Conservation (phyloP, 2,113 vertebrate genomes). For the Rattus rattus region DNA sequence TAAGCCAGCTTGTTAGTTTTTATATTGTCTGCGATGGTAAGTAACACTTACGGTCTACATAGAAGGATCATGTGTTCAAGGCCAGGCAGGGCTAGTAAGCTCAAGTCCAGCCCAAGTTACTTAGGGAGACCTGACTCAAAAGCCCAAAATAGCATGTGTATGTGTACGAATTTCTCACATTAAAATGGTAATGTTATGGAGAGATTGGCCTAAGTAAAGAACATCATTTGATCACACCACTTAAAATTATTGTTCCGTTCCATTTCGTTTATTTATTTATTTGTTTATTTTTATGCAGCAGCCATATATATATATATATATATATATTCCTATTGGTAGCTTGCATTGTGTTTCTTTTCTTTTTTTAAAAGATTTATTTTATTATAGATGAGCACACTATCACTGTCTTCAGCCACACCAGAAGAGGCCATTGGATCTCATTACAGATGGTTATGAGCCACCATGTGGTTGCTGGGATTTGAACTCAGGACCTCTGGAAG, state of each 20-base stretch:
- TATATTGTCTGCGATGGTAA: not conserved
- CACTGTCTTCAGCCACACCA: too few relatives aligned
- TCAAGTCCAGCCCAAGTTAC: not conserved
- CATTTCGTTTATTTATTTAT: not conserved
- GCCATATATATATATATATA: not conserved
- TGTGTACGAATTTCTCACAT: not conserved
- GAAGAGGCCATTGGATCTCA: too few relatives aligned
- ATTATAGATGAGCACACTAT: too few relatives aligned
- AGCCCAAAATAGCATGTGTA: not conserved
- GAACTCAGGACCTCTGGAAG: too few relatives aligned
- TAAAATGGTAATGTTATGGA: slow-evolving; percentile 44
- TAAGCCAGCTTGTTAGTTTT: slow-evolving; percentile 45
- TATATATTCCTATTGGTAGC: not conserved
- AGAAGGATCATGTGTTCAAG: not conserved
- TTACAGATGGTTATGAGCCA: too few relatives aligned
- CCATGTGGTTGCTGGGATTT: too few relatives aligned
- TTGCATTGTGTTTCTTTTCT: not conserved
- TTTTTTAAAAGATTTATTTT: too few relatives aligned
- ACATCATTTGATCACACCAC: not conserved
- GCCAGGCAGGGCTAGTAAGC: not conserved
- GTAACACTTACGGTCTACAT: not conserved
- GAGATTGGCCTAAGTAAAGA: slow-evolving; percentile 16
- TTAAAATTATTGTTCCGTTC: slow-evolving; percentile 55
- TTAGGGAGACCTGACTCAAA: not conserved
- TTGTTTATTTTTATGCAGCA: slow-evolving; percentile 27